Conservation (phyloP, 2,888 invertebrate species). For the Athripsodes cinereus region DNA sequence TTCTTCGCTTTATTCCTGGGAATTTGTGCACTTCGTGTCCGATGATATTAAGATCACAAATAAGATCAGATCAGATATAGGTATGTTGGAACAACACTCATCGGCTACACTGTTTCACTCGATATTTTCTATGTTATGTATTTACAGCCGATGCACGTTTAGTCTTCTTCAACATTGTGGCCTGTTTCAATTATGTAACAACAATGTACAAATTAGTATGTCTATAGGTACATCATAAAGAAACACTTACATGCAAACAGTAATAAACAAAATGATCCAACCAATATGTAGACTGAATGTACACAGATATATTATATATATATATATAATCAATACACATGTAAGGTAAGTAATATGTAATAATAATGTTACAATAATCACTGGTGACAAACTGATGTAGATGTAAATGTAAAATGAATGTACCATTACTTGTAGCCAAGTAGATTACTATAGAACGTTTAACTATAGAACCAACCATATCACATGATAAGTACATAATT, state of each 20-base stretch:
- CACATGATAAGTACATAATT: background rate
- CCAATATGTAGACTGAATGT: no score
- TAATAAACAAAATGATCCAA: background rate
- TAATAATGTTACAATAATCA: no score
- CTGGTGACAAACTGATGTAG: no score
- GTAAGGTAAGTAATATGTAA: no score
- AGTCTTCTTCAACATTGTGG: conserved; percentile 26
- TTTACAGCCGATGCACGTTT: conserved; percentile 22
- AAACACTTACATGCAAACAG: conserved; percentile 18
- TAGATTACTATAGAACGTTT: no score
- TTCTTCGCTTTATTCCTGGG: background rate
- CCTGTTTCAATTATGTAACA: conserved; percentile 21
- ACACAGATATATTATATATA: no score
- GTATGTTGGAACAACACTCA: conserved; percentile 3
- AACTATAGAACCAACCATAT: background rate
- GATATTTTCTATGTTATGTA: conserved; percentile 13
- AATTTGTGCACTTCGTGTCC: background rate
- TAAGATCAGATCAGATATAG: conserved; percentile 1
- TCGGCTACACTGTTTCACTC: conserved; percentile 9
- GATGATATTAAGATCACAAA: background rate
- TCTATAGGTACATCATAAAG: background rate
- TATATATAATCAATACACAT: no score
- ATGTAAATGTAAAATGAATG: no score
- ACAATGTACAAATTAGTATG: conserved; percentile 16
- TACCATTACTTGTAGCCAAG: no score